Conservation (phyloP, 30 jellyfish, hydroid and myxozoan genomes). For the Sanderia malayensis region DNA sequence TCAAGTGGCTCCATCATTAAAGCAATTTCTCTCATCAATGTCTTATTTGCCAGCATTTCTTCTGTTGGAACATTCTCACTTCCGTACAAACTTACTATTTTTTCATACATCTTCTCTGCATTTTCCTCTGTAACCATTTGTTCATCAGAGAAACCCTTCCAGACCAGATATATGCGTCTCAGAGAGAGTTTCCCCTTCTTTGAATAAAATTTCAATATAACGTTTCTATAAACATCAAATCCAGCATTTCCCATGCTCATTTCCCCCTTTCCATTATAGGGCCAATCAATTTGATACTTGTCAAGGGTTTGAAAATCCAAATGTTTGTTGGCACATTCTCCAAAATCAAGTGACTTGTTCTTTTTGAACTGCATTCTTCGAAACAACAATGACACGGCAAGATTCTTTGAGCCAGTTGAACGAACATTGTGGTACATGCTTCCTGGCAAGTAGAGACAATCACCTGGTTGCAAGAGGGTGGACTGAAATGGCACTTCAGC, state of each 20-base stretch:
- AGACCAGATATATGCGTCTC: constrained; percentile 5
- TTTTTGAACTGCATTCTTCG: constrained; percentile 41
- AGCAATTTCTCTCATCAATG: constrained; percentile 37
- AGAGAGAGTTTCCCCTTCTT: constrained; percentile 15
- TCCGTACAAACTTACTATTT: constrained; percentile 18
- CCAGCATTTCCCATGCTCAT: constrained; percentile 81
- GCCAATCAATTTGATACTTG: constrained; percentile 74
- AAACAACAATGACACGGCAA: constrained; percentile 75
- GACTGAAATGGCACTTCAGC: constrained; percentile 72
- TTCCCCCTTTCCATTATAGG: constrained; percentile 64
- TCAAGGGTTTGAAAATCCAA: constrained; percentile 27
- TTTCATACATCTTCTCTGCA: constrained; percentile 32
- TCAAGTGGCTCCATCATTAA: constrained; percentile 48
- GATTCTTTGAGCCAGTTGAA: constrained; percentile 66
- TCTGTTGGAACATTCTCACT: constrained; percentile 9
- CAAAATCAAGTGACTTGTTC: constrained; percentile 5
- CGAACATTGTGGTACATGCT: constrained; percentile 88
- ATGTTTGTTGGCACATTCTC: constrained; percentile 32
- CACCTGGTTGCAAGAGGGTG: constrained; percentile 71
- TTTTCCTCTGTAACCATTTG: neutral
- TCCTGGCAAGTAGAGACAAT: constrained; percentile 79
- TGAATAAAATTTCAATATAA: neutral
- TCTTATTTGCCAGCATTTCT: constrained; percentile 15
- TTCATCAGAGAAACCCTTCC: neutral
- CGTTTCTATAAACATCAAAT: constrained; percentile 9